phyloP scores from a whole-genome alignment of 2,797 vertebrate species.

The Eulemur albifrons region DNA sequence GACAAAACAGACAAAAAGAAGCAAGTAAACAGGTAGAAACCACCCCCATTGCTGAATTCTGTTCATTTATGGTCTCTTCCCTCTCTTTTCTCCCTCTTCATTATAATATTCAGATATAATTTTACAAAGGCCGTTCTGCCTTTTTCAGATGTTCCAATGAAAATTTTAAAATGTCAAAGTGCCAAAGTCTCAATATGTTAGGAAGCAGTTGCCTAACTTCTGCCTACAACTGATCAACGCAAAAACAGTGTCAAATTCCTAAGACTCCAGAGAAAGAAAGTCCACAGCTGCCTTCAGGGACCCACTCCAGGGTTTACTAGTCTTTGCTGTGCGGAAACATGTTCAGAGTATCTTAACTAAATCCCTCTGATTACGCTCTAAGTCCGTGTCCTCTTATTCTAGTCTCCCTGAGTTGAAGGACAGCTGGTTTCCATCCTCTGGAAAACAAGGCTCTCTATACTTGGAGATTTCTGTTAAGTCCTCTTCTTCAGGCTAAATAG shows the following conservation, averaged over 20 bases:
- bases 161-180: slow-evolving; percentile 29
- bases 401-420: slow-evolving; percentile 61
- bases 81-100: slow-evolving; percentile 2
- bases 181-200: slow-evolving; percentile 35
- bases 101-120: slow-evolving; percentile 22
- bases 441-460: slow-evolving; percentile 62
- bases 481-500: slow-evolving; percentile 57
- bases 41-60: not conserved
- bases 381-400: slow-evolving; percentile 47
- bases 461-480: slow-evolving; percentile 55
- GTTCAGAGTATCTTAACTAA: slow-evolving; percentile 51
- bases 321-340: slow-evolving; percentile 37
- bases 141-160: slow-evolving; percentile 2
- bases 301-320: slow-evolving; percentile 9
- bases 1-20: not conserved
- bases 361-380: slow-evolving; percentile 66
- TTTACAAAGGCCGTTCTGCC: slow-evolving; percentile 32
- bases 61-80: not conserved
- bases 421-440: slow-evolving; percentile 66
- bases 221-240: slow-evolving; percentile 51
- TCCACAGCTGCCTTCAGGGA: slow-evolving; percentile 58
- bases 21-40: not conserved
- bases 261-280: slow-evolving; percentile 26
- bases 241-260: slow-evolving; percentile 51
- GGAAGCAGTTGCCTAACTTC: slow-evolving; percentile 48